Percentiles rank a stretch among this genome's conserved stretches.
These are phyloP conservation scores for Tetramorium parvispinum DNA, from an alignment of 1,140 invertebrate genomes.

Conservation along the genomic window DNA sequence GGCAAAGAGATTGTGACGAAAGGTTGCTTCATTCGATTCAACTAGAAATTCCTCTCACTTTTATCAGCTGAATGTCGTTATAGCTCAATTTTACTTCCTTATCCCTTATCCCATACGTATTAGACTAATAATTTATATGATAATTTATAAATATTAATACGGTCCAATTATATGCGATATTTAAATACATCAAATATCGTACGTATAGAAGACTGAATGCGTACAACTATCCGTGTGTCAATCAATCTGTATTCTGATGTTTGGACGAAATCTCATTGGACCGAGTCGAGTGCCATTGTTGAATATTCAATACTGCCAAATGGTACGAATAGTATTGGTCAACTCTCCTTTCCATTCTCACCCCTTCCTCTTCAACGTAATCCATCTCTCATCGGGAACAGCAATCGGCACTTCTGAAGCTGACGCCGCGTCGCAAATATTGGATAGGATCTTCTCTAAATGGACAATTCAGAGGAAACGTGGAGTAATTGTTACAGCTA, in stretches of 20 bases:
- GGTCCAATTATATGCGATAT: not conserved
- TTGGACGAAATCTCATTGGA: constrained; percentile 30
- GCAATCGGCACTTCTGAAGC: constrained; percentile 54
- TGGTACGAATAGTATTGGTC: constrained; percentile 59
- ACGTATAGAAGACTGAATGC: not conserved
- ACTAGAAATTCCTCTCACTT: constrained; percentile 2
- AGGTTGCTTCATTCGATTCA: not conserved
- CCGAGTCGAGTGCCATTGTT: constrained; percentile 33
- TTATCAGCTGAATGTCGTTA: not conserved
- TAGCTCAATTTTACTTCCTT: not conserved
- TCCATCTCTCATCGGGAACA: constrained; percentile 43
- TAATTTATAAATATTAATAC: not conserved
- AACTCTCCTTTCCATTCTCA: constrained; percentile 46
- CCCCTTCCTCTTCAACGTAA: constrained; percentile 39
- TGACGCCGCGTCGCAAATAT: constrained; percentile 47
- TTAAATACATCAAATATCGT: constrained; percentile 3
- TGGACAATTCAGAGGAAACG: constrained; percentile 41
- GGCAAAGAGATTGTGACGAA: constrained; percentile 21
- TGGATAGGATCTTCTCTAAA: constrained; percentile 25
- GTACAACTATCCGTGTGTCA: constrained; percentile 2
- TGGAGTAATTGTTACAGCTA: not conserved
- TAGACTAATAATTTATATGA: not conserved
- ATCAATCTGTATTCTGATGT: constrained; percentile 24
- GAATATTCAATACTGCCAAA: constrained; percentile 66
- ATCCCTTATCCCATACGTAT: not conserved